Evolutionary conservation across 1,140 invertebrate species (phyloP).

Genomic region (Ceratina japonica): DNA sequence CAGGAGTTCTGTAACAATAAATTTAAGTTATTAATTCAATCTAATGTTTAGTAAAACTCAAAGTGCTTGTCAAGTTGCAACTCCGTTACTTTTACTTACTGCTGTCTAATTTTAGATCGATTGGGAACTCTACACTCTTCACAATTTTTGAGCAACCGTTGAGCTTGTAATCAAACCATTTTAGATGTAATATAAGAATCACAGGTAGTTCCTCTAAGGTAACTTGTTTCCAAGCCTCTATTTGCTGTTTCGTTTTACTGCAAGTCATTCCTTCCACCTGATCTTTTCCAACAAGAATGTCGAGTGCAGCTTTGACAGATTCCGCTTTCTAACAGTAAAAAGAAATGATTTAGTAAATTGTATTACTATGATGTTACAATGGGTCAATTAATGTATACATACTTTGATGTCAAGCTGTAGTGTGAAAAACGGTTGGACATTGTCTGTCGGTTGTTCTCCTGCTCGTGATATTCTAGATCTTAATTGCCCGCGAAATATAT

Average conservation of each 20-base stretch:
- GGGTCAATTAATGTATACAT: constrained; percentile 1
- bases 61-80: too few relatives aligned
- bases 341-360: constrained; percentile 47
- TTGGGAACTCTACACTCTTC: constrained; percentile 92
- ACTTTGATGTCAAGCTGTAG: constrained; percentile 96
- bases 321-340: constrained; percentile 86
- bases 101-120: constrained; percentile 93
- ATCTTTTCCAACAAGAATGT: constrained; percentile 90
- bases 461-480: constrained; percentile 90
- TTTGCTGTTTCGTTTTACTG: constrained; percentile 88
- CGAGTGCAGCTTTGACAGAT: constrained; percentile 91
- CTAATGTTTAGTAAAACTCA: neutral
- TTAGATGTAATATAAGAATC: constrained; percentile 91
- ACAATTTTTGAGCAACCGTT: constrained; percentile 93
- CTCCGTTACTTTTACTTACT: constrained; percentile 85
- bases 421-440: constrained; percentile 96
- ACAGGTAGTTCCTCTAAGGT: constrained; percentile 92
- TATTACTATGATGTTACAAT: neutral
- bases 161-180: constrained; percentile 92
- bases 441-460: constrained; percentile 87
- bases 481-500: constrained; percentile 94
- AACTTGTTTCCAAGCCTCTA: constrained; percentile 92
- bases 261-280: constrained; percentile 91
- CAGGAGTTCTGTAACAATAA: constrained; percentile 85
- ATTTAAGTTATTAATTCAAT: neutral